Conservation (phyloP, 2,888 invertebrate species). For the Hypena proboscidalis region DNA sequence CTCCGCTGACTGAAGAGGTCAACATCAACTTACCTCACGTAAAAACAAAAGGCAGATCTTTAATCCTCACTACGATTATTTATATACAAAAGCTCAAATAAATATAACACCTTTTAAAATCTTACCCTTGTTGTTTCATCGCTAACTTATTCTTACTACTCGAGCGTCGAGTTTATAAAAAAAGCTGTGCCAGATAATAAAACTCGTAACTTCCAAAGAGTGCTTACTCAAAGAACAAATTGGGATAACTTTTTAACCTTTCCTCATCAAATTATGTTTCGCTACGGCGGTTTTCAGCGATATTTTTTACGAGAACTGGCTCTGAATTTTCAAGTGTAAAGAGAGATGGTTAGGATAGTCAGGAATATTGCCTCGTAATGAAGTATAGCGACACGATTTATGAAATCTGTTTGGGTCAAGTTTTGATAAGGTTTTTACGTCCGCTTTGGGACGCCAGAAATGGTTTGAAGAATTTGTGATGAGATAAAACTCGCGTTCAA, state of each 20-base stretch:
- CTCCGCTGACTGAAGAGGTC: no score
- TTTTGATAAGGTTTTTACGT: slow-evolving; percentile 22
- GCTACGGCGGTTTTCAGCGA: slow-evolving; percentile 44
- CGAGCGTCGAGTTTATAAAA: slow-evolving; percentile 29
- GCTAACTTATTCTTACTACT: slow-evolving; percentile 25
- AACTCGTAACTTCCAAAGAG: slow-evolving; percentile 47
- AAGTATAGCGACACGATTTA: slow-evolving; percentile 32
- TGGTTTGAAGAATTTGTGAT: no score
- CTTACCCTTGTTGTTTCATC: slow-evolving; percentile 31
- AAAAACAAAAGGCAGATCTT: no score
- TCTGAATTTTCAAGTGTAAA: slow-evolving; percentile 47
- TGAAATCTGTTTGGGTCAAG: slow-evolving; percentile 32
- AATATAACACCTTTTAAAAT: no score
- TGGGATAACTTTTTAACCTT: slow-evolving; percentile 61
- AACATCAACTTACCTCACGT: no score
- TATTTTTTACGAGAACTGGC: slow-evolving; percentile 49
- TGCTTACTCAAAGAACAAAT: slow-evolving; percentile 51
- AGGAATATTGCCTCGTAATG: slow-evolving; percentile 38
- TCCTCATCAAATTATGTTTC: slow-evolving; percentile 58
- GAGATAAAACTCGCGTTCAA: no score
- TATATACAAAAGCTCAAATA: no score
- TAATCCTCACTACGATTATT: no score
- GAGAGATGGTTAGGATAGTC: slow-evolving; percentile 24
- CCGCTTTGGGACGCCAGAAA: slow-evolving; percentile 1
- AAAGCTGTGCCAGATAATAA: slow-evolving; percentile 31